Evolutionary conservation across 2,888 invertebrate genomes (phyloP).

Genomic region (Xestobium rufovillosum): DNA sequence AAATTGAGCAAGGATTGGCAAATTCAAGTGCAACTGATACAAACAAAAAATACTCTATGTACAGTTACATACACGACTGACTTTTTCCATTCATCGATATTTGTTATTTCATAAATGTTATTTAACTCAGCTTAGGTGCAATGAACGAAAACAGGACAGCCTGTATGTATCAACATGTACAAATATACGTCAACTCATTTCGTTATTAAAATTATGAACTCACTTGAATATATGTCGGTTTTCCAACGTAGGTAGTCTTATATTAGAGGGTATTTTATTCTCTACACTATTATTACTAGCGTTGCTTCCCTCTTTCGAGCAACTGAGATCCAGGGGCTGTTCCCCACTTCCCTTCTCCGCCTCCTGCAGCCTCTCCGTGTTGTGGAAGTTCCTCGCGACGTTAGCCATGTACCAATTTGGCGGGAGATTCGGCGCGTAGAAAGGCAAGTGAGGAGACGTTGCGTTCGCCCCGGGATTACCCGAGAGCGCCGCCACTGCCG

Average conservation of each 20-base stretch:
- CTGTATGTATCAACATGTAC: too few species aligned
- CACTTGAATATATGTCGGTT: constrained; percentile 63
- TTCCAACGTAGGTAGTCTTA: constrained; percentile 43
- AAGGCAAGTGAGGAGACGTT: constrained; percentile 34
- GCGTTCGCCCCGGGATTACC: constrained; percentile 40
- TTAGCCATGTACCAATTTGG: constrained; percentile 43
- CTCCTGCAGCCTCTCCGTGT: constrained; percentile 31
- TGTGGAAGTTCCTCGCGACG: constrained; percentile 47
- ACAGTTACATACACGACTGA: too few species aligned
- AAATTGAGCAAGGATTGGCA: too few species aligned
- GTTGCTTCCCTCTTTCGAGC: constrained; percentile 64
- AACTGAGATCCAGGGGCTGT: constrained; percentile 81
- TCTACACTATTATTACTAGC: constrained; percentile 30
- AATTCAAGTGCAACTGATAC: too few species aligned
- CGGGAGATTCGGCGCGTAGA: constrained; percentile 36
- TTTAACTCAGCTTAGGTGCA: too few species aligned
- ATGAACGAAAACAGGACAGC: too few species aligned
- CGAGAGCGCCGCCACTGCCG: constrained; percentile 57
- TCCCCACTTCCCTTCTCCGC: constrained; percentile 45
- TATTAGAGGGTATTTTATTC: constrained; percentile 29
- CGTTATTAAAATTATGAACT: too few species aligned
- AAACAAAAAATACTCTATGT: too few species aligned
- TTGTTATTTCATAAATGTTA: too few species aligned
- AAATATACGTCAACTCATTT: too few species aligned
- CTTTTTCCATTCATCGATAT: too few species aligned